A percentile compares a stretch with the other conserved stretches of the same genome.
Conservation (phyloP, 37 sponge, comb jelly and placozoan genomes). For the Geodia barretti region DNA sequence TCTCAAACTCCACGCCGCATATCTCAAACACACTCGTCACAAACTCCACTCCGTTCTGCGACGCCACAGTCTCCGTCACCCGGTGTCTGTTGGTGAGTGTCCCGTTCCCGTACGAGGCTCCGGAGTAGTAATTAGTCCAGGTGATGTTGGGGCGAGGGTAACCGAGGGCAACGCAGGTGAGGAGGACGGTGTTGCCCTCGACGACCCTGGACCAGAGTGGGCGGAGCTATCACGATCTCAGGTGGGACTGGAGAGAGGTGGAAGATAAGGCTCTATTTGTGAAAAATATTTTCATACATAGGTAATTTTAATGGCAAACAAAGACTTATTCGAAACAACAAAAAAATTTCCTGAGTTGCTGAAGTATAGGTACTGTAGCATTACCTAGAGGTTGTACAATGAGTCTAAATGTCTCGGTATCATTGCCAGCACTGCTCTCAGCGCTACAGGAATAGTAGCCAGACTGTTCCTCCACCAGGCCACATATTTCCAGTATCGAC, state of each 20-base stretch:
- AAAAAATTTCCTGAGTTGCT: too few species aligned
- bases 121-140: not conserved
- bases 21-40: not conserved
- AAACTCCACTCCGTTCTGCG: not conserved
- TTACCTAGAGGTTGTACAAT: not conserved
- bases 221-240: not conserved
- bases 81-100: not conserved
- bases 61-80: not conserved
- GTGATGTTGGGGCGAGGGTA: conserved; percentile 10
- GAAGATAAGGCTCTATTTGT: too few species aligned
- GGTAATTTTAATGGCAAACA: too few species aligned
- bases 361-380: not conserved
- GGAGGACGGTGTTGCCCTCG: conserved; percentile 6
- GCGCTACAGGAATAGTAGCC: not conserved
- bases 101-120: not conserved
- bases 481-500: not conserved
- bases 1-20: not conserved
- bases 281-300: too few species aligned
- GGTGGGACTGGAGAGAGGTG: not conserved
- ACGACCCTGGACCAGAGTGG: not conserved
- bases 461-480: not conserved
- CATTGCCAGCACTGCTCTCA: not conserved
- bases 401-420: not conserved
- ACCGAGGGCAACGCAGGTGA: conserved; percentile 29
- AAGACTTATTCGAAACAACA: too few species aligned